A percentile compares a stretch with the other conserved stretches of the same genome.
These are phyloP conservation scores for Vanacampus margaritifer DNA, from an alignment of 2,113 vertebrate species.

Conservation along the genomic window DNA sequence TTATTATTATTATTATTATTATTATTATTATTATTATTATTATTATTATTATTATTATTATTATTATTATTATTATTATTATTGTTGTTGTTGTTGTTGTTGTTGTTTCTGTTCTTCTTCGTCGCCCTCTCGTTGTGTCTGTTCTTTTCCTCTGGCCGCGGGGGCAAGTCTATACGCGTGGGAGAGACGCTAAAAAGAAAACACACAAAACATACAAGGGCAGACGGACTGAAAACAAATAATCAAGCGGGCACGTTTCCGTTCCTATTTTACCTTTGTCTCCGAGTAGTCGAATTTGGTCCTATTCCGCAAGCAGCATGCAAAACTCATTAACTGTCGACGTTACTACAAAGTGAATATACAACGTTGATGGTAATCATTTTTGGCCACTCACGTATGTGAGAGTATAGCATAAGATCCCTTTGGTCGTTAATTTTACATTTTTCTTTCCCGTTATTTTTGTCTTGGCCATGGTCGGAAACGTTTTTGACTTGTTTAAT, in stretches of 20 bases:
- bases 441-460: background rate
- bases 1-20: too few species aligned
- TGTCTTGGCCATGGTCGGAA: background rate
- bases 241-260: background rate
- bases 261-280: background rate
- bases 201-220: slow-evolving; percentile 1
- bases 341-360: too few species aligned
- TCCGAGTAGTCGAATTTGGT: background rate
- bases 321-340: too few species aligned
- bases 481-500: too few species aligned
- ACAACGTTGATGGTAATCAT: too few species aligned
- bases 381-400: background rate
- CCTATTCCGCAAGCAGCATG: background rate
- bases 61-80: too few species aligned
- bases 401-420: background rate
- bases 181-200: slow-evolving; percentile 30
- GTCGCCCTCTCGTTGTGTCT: background rate
- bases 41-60: too few species aligned
- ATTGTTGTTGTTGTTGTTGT: background rate
- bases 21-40: too few species aligned
- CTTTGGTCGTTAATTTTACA: background rate
- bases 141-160: slow-evolving; percentile 17
- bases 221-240: background rate
- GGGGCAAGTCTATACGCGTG: slow-evolving; percentile 44
- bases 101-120: slow-evolving; percentile 17